phyloP scores from a whole-genome alignment of 2,797 vertebrate species.

The Lemur catta region DNA sequence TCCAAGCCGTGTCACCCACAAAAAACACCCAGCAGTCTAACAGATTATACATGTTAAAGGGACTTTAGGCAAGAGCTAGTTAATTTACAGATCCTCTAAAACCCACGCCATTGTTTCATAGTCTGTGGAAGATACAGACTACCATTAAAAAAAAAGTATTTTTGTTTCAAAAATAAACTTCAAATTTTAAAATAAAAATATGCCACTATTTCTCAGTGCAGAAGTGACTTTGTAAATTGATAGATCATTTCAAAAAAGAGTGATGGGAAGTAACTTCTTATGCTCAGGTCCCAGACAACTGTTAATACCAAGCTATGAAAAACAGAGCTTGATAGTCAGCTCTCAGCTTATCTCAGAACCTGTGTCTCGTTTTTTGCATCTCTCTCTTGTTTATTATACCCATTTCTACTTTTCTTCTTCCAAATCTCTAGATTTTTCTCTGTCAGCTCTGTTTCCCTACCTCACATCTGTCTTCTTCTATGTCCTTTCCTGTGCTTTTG shows the following conservation, averaged over 20 bases:
- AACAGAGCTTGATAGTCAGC: background rate
- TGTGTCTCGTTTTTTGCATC: background rate
- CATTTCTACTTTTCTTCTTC: background rate
- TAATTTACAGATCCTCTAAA: background rate
- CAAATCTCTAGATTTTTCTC: background rate
- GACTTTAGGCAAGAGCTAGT: background rate
- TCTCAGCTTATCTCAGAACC: background rate
- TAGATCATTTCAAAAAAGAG: background rate
- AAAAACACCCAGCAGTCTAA: background rate
- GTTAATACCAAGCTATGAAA: background rate
- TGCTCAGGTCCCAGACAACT: background rate
- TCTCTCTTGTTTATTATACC: background rate
- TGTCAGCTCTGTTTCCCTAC: background rate
- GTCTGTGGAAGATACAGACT: conserved; percentile 4
- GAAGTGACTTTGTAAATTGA: conserved; percentile 10
- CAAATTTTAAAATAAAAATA: conserved; percentile 43
- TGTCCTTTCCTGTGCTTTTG: background rate
- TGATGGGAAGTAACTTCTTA: background rate
- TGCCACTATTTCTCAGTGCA: background rate
- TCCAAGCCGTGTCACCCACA: background rate
- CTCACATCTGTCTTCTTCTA: background rate
- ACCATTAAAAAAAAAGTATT: background rate
- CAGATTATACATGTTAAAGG: background rate
- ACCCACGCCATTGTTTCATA: background rate
- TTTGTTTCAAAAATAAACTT: background rate